A percentile compares a stretch with the other conserved stretches of the same genome.
Evolutionary conservation across 2,797 vertebrate species (phyloP).

Genomic region (Vipera ursinii): DNA sequence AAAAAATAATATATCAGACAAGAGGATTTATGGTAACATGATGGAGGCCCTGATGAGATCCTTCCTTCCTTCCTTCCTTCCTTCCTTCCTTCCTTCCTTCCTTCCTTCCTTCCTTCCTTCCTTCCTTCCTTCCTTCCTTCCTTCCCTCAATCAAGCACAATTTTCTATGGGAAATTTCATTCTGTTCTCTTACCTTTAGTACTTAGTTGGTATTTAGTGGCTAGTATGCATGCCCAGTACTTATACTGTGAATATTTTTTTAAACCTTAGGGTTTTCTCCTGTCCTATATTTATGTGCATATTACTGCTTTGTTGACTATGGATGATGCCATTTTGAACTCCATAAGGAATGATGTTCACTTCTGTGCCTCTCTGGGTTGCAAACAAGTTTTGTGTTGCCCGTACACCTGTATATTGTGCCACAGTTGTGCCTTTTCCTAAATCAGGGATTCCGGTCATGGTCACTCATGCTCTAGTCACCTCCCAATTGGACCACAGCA

Average conservation of each 20-base stretch:
- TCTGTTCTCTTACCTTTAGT: not conserved
- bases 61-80: not conserved
- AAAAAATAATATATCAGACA: not conserved
- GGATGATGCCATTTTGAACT: not conserved
- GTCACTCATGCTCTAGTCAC: not conserved
- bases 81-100: not conserved
- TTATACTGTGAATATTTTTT: not conserved
- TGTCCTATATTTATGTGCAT: not conserved
- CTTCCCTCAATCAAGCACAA: not conserved
- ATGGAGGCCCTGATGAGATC: not conserved
- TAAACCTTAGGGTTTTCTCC: not conserved
- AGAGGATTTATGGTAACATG: not conserved
- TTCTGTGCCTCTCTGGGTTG: not conserved
- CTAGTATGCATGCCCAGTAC: not conserved
- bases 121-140: not conserved
- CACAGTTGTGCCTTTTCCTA: not conserved
- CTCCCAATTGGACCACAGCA: not conserved
- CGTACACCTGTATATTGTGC: not conserved
- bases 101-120: not conserved
- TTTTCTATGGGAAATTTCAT: not conserved
- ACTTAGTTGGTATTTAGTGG: not conserved
- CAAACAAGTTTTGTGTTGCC: not conserved
- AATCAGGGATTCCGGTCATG: not conserved
- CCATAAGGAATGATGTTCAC: not conserved
- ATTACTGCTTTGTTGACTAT: not conserved